Evolutionary conservation across 2,888 invertebrate genomes (phyloP).

Genomic region (Luperina nickerlii): DNA sequence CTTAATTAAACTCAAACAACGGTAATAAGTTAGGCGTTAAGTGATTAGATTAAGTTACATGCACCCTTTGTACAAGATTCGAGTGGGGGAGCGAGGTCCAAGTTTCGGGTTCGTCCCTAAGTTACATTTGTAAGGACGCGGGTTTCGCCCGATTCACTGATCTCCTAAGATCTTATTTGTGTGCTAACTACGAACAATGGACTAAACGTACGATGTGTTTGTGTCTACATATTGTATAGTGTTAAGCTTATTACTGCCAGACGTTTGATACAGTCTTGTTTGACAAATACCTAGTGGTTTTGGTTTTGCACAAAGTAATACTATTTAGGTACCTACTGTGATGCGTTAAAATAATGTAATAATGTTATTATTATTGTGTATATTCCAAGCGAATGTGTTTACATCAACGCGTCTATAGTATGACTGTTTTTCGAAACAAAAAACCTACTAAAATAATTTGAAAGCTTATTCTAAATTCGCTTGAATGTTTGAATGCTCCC

Average conservation of each 20-base stretch:
- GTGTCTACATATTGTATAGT: constrained; percentile 43
- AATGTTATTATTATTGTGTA: background rate
- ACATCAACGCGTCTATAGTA: background rate
- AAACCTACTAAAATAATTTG: background rate
- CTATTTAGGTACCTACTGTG: background rate
- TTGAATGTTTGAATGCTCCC: background rate
- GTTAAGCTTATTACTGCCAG: constrained; percentile 59
- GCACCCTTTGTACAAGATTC: constrained; percentile 73
- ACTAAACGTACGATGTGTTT: constrained; percentile 61
- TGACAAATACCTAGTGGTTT: constrained; percentile 31
- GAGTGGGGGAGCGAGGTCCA: constrained; percentile 77
- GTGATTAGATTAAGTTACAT: constrained; percentile 71
- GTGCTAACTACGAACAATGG: constrained; percentile 78
- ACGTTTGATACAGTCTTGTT: constrained; percentile 33
- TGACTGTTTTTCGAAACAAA: background rate
- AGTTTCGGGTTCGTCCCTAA: constrained; percentile 87
- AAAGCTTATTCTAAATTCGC: background rate
- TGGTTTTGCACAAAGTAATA: constrained; percentile 12
- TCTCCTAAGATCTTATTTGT: constrained; percentile 81
- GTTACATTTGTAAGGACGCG: constrained; percentile 82
- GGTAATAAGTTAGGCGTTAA: constrained; percentile 70
- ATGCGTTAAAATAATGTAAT: background rate
- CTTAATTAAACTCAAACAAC: constrained; percentile 68
- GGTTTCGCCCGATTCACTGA: constrained; percentile 77
- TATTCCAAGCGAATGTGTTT: background rate